Evolutionary conservation across 2,797 vertebrate genomes (phyloP), one percentile per base, ranked within the genome.

Genomic region (Myotis vivesi): DNA sequence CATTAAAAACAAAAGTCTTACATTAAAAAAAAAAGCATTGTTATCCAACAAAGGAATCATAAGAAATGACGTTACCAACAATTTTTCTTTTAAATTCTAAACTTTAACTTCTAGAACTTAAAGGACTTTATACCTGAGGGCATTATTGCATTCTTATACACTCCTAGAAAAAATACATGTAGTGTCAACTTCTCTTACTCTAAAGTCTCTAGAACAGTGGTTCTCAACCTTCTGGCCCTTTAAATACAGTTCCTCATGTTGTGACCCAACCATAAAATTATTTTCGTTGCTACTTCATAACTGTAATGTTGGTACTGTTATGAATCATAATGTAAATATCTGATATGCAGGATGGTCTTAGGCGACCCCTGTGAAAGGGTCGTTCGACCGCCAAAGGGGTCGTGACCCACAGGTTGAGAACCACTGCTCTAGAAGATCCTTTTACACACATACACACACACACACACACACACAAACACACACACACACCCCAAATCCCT

Each of bases 101-200:
- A 75, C 59, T 73, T 87, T 95, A 30, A 86, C 38, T 91, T 95
- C 72, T 73, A 71, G 53, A 93, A 80, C 51, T 41, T 64, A 77
- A 36, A 92, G 28, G 4, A 79, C 44, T 83, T 95, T 57, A 87
- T 87, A 51, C 64, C 46, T 82, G 13, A 10, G n/a, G n/a, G 1
- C 19, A 72, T 79, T 59, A 53, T 33, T 92, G 33, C 33, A 86
- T 51, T 82, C n/a, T 59, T 55, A 44, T 6, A 1, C 4, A 44
- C 20, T 57, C 33, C 44, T 68, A 62, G 57, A 83, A 96, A 89
- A 96, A 89, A 69, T 87, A 95, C 92, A 87, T 51, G 71, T 57
- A 46, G 28, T 86, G 19, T 30, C 46, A 79, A 87, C 33, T 36
- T 72, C 41, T 93, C 8, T 93, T 83, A 55, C 59, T 82, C 59